These are phyloP conservation scores for Epinotia demarniana DNA, from an alignment of 2,888 invertebrate species.

Conservation along the genomic window DNA sequence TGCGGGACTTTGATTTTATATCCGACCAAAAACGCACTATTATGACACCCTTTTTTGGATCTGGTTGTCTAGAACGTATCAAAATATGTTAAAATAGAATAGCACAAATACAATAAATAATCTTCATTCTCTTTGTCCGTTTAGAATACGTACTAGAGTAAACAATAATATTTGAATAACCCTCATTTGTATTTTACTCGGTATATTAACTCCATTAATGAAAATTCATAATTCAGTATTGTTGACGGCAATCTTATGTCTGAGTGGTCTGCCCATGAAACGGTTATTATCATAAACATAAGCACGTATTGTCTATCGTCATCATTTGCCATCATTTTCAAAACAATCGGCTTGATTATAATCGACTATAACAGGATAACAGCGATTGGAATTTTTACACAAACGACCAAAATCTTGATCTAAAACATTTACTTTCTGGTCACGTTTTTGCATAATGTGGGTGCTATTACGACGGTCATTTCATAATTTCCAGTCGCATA, in stretches of 20 bases:
- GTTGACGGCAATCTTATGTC: conserved; percentile 11
- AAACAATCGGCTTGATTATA: conserved; percentile 13
- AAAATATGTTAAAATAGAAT: background rate
- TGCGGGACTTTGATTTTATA: too few relatives aligned
- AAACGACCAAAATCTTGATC: conserved; percentile 33
- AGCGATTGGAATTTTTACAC: conserved; percentile 32
- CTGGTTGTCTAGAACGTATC: too few relatives aligned
- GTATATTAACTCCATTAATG: conserved; percentile 33
- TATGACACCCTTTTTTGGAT: too few relatives aligned
- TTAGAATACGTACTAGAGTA: background rate
- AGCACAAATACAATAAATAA: too few relatives aligned
- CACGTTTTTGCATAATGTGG: conserved; percentile 43
- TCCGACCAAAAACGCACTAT: too few relatives aligned
- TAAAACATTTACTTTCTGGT: conserved; percentile 38
- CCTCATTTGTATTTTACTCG: conserved; percentile 11
- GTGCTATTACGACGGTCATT: conserved; percentile 41
- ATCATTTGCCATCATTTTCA: conserved; percentile 1
- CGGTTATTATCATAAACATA: conserved; percentile 7
- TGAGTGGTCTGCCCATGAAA: background rate
- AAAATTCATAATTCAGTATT: conserved; percentile 33
- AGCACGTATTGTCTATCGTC: background rate
- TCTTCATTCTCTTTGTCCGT: conserved; percentile 1
- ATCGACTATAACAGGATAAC: conserved; percentile 19
- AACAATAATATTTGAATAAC: conserved; percentile 25
- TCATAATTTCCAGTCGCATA: conserved; percentile 38